Conservation (phyloP, 1,140 invertebrate species). For the Zaprionus davidi region DNA sequence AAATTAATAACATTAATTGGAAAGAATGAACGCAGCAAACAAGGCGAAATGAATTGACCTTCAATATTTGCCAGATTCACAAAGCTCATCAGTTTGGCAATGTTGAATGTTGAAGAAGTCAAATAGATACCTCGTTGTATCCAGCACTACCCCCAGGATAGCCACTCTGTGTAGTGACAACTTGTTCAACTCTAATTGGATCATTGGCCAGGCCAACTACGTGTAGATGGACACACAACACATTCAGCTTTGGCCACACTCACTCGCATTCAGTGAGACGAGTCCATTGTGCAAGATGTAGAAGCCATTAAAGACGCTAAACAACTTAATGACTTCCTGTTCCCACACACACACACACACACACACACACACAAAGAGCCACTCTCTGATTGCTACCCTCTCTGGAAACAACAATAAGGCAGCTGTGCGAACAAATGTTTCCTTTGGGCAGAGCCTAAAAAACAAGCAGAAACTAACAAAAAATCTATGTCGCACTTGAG, state of each 20-base stretch:
- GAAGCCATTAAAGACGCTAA: conserved; percentile 58
- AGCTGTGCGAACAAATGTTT: conserved; percentile 74
- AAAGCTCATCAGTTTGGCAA: too few relatives aligned
- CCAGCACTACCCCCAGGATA: background rate
- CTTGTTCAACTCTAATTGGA: conserved; percentile 36
- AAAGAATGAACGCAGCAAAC: background rate
- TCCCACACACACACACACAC: conserved; percentile 43
- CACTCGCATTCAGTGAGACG: conserved; percentile 10
- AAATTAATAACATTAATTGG: background rate
- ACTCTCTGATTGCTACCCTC: background rate
- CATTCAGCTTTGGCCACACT: background rate
- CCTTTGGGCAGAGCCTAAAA: conserved; percentile 44
- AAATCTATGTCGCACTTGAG: conserved; percentile 74
- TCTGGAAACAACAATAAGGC: conserved; percentile 46
- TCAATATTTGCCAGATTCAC: background rate
- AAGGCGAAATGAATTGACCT: background rate
- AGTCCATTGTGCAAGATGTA: conserved; percentile 34
- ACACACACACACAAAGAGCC: background rate
- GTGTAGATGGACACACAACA: conserved; percentile 24
- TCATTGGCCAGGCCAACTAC: conserved; percentile 35
- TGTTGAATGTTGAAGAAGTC: background rate
- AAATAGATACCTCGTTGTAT: background rate
- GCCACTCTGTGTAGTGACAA: background rate
- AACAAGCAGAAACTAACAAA: conserved; percentile 20
- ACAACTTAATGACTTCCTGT: conserved; percentile 80